Evolutionary conservation across 2,113 vertebrate species (phyloP), one percentile per base, ranked within the genome.

Genomic region (Heterochromis multidens): DNA sequence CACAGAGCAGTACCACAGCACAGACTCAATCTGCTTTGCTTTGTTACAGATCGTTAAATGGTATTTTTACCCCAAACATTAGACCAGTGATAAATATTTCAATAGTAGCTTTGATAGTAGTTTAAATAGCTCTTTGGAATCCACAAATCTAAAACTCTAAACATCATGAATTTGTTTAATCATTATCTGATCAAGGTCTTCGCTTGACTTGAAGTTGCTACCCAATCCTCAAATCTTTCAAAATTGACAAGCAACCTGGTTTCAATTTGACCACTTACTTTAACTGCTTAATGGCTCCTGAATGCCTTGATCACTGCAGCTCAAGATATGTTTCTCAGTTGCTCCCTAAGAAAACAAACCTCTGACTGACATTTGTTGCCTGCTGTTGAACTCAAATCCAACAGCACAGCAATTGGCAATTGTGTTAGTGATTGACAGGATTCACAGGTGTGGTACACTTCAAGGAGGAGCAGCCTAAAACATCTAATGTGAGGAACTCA

Each of bases 281-380:
- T 88, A 93, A 95, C 89, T 83, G 91, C 95, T 89, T 93, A 95
- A 95, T 93, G 87, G 88, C 52, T 82, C 67, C 77, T 89, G 82
- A 84, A 87, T 19, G 76, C 70, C 82, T 81, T 89, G 92, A 93
- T 94, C 58, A 77, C 86, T 35, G 70, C 86, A 74, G 83, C 80
- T 92, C 10, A 2, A 80, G 61, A 84, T 80, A 72, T 27, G 46
- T 89, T 87, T 92, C 79, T 88, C 72, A 74, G 81, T 87, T 61
- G 72, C 72, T 86, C 87, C 77, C 52, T 29, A 59, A 65, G 82
- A 92, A 94, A 94, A 93, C 90, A 90, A 91, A 87, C 82, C 58
- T 82, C 43, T 46, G 62, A 46, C 43, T 85, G 85, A 86, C 80
- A 43, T 84, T 86, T 88, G 82, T 87, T 86, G 81, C 82, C 72